phyloP scores from a whole-genome alignment of 92 coral and sea anemone genomes.

The Zoanthus sociatus region DNA sequence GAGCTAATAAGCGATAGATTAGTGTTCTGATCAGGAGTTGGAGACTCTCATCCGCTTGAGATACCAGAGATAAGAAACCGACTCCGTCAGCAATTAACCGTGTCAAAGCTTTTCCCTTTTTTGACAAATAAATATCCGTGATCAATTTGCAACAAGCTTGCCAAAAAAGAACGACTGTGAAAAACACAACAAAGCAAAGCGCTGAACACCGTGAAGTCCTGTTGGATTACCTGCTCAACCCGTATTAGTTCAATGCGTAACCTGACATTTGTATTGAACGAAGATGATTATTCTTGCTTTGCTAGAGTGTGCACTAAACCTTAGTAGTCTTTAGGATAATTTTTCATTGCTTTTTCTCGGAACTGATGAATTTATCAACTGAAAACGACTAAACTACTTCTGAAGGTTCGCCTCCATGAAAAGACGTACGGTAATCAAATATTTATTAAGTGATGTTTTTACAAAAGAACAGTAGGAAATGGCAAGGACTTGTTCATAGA shows the following conservation, averaged over 20 bases:
- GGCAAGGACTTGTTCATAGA: neutral
- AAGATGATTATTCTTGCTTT: neutral
- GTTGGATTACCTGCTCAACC: slow-evolving; percentile 1
- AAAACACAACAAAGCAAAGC: neutral
- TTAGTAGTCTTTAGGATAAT: neutral
- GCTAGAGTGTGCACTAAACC: neutral
- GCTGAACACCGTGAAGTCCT: neutral
- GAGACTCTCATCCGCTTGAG: no score
- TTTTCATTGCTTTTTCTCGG: no score
- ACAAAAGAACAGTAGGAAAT: neutral
- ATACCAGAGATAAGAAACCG: no score
- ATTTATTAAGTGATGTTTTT: neutral
- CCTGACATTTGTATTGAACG: neutral
- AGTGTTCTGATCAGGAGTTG: no score
- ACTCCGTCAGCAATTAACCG: no score
- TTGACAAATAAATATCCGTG: no score
- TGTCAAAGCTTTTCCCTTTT: no score
- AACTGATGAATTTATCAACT: neutral
- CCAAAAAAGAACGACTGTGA: no score
- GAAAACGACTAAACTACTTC: neutral
- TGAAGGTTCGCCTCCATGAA: neutral
- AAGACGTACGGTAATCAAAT: slow-evolving; percentile 7
- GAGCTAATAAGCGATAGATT: no score
- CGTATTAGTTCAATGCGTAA: neutral
- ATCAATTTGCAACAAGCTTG: neutral